Percentiles rank a stretch among this genome's conserved stretches.
These are phyloP conservation scores for Notarius lentiginosus DNA, from an alignment of 2,113 vertebrate species.

Conservation along the genomic window DNA sequence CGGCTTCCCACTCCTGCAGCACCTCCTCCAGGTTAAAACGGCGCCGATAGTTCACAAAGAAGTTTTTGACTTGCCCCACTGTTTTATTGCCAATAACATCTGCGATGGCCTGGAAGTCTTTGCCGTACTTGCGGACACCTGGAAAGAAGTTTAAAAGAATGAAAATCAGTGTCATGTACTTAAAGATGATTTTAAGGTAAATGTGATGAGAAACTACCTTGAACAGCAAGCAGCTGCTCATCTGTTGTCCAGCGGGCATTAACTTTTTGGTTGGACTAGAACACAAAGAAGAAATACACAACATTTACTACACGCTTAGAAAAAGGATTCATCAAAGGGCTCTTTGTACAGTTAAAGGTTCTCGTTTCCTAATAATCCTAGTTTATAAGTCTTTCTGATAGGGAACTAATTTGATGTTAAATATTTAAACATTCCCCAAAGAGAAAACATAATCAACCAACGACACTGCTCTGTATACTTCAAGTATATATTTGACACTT, in stretches of 20 bases:
- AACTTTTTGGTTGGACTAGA: conserved; percentile 95
- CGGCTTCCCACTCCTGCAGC: conserved; percentile 99
- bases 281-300: conserved; percentile 50
- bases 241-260: conserved; percentile 99
- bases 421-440: background rate
- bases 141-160: conserved; percentile 56
- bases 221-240: conserved; percentile 97
- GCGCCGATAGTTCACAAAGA: conserved; percentile 99
- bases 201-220: conserved; percentile 75
- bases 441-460: background rate
- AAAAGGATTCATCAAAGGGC: background rate
- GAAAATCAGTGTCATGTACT: background rate
- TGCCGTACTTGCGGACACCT: conserved; percentile 98
- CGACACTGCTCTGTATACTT: background rate
- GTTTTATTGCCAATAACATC: conserved; percentile 99
- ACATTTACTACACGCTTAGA: background rate
- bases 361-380: background rate
- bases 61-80: conserved; percentile 99
- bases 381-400: background rate
- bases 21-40: conserved; percentile 99
- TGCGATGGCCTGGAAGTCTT: conserved; percentile 99
- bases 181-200: background rate
- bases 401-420: background rate
- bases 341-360: background rate
- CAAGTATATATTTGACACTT: background rate